phyloP scores from a whole-genome alignment of 92 coral and sea anemone genomes.

The Palythoa grandiflora region DNA sequence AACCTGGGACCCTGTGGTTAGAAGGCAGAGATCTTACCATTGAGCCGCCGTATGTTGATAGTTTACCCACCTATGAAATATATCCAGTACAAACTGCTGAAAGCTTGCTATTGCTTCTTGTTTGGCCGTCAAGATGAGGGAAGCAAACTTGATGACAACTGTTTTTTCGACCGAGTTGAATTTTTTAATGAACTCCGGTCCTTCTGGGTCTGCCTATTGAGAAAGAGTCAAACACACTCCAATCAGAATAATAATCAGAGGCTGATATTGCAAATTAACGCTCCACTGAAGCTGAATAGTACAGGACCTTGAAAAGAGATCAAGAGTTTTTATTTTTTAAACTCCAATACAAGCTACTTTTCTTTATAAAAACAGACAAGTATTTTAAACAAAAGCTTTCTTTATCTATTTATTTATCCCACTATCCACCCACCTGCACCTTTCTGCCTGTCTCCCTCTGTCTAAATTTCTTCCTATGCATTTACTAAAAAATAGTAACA shows the following conservation, averaged over 20 bases:
- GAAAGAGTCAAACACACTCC: neutral
- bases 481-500: neutral
- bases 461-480: neutral
- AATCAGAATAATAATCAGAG: neutral
- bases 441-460: neutral
- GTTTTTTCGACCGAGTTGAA: conserved; percentile 70
- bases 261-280: neutral
- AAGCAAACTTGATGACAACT: conserved; percentile 72
- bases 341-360: too few relatives aligned
- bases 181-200: conserved; percentile 75
- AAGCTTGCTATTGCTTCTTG: conserved; percentile 93
- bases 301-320: too few relatives aligned
- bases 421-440: neutral
- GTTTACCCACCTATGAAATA: conserved; percentile 78
- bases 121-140: conserved; percentile 81
- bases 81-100: conserved; percentile 79
- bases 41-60: too few relatives aligned
- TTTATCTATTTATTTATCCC: neutral
- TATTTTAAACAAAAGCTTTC: too few relatives aligned
- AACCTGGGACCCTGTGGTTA: too few relatives aligned
- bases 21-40: neutral
- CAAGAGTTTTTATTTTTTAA: too few relatives aligned
- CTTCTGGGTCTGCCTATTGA: conserved; percentile 78
- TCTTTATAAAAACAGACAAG: too few relatives aligned
- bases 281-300: neutral